Evolutionary conservation across 2,113 vertebrate genomes (phyloP), one percentile per base, ranked within the genome.

Genomic region (Lates calcarifer): DNA sequence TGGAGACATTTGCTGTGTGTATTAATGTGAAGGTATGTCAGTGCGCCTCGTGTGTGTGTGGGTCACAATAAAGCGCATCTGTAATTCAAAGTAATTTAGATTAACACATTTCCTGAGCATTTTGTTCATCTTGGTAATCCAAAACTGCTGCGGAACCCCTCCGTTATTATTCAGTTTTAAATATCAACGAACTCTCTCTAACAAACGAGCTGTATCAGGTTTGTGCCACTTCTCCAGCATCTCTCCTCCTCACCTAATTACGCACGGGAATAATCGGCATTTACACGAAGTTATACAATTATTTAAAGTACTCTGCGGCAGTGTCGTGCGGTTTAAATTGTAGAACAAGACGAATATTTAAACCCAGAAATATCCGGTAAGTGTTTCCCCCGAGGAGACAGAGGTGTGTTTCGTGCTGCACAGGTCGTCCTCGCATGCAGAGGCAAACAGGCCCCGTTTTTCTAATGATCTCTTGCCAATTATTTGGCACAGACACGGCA

Each of bases 401-500:
- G 41, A 51, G 62, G 75, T 77, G 77, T 45, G 68, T 41, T 72
- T 37, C 70, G 84, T 85, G 84, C 69, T 3, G 3, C 31, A 41
- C 62, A 51, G 70, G 60, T 77, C 58, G 45, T 77, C 68, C 68
- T 53, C 31, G 72, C 69, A 47, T 20, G 81, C 81, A 74, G 49
- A 74, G 20, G 60, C 26, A n/a, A 49, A 56, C 77, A 53, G 85
- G 84, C 84, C 90, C 68, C 4, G 35, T 17, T 55, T 31, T 33
- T 53, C 65, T 79, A 80, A 82, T 49, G 63, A 81, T 83, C 69
- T 35, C 45, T 37, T 17, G 72, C 60, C 75, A 89, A 74, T 91
- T 85, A 74, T 82, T 89, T 79, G 71, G 67, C 77, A 67, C 56
- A 53, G 55, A 64, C 51, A 49, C 41, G 39, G 62, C 18, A 58